These are phyloP conservation scores for Myrmophylax atrothorax DNA, from an alignment of 2,113 vertebrate species.

Conservation along the genomic window DNA sequence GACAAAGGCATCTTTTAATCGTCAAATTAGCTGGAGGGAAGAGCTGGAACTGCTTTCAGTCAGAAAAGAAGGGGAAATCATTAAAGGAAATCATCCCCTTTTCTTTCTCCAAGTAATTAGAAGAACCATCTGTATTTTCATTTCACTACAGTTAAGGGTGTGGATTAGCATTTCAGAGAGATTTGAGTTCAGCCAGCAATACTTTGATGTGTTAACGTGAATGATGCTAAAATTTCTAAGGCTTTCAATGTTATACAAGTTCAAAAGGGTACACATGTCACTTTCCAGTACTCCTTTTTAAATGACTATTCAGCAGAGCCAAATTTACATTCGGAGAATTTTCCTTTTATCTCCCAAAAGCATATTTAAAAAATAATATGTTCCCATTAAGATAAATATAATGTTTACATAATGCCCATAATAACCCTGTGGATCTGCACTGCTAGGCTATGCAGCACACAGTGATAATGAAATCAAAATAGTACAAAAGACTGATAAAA, in stretches of 20 bases:
- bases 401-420: not conserved
- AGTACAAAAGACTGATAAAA: not conserved
- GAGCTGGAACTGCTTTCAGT: constrained; percentile 46
- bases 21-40: constrained; percentile 54
- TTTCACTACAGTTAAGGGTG: constrained; percentile 37
- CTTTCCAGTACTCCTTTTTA: constrained; percentile 27
- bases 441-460: not conserved
- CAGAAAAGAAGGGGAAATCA: constrained; percentile 55
- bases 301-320: constrained; percentile 8
- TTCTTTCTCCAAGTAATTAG: constrained; percentile 62
- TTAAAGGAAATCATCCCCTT: constrained; percentile 64
- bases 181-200: constrained; percentile 42
- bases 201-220: constrained; percentile 65
- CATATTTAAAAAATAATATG: not conserved
- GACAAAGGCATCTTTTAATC: constrained; percentile 61
- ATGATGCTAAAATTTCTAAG: constrained; percentile 56
- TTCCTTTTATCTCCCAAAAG: constrained; percentile 16
- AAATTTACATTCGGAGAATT: constrained; percentile 20
- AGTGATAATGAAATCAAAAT: not conserved
- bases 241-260: constrained; percentile 26
- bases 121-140: constrained; percentile 66
- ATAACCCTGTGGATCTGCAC: not conserved
- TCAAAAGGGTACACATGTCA: constrained; percentile 34
- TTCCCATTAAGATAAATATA: not conserved
- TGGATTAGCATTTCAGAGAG: constrained; percentile 69